These are phyloP conservation scores for Macquaria ambigua DNA, from an alignment of 2,113 vertebrate species.

Conservation along the genomic window DNA sequence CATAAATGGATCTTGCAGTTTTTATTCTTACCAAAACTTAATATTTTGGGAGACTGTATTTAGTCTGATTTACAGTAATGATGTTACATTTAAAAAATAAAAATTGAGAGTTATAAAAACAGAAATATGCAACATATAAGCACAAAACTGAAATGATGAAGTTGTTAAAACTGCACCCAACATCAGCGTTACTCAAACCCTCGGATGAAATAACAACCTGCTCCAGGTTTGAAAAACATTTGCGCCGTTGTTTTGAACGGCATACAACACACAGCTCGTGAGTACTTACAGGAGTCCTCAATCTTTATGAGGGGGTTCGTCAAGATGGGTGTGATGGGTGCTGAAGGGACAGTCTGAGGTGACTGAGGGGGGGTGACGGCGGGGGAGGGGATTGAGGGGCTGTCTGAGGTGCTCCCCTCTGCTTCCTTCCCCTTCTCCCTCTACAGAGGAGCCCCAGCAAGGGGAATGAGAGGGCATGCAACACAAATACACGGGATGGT, in stretches of 20 bases:
- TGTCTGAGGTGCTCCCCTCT: constrained; percentile 74
- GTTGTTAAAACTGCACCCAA: no score
- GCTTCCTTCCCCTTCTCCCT: constrained; percentile 90
- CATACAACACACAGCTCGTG: background rate
- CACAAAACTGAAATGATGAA: no score
- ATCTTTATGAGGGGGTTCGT: constrained; percentile 87
- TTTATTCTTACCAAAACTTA: no score
- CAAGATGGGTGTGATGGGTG: constrained; percentile 81
- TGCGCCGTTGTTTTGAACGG: background rate
- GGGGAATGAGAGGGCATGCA: constrained; percentile 74
- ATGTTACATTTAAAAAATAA: no score
- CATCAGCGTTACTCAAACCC: no score
- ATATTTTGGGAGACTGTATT: no score
- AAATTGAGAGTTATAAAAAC: no score
- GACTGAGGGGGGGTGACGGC: constrained; percentile 85
- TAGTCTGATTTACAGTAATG: no score
- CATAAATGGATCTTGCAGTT: background rate
- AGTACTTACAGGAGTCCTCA: constrained; percentile 91
- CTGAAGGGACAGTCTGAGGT: constrained; percentile 85
- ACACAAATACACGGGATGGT: constrained; percentile 74
- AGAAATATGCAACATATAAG: no score
- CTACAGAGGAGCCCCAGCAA: constrained; percentile 84
- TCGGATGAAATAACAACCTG: no score
- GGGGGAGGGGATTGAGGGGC: constrained; percentile 82
- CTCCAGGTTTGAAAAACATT: no score